These are phyloP conservation scores for Megastigmus dorsalis DNA, from an alignment of 2,888 invertebrate genomes.

Conservation along the genomic window DNA sequence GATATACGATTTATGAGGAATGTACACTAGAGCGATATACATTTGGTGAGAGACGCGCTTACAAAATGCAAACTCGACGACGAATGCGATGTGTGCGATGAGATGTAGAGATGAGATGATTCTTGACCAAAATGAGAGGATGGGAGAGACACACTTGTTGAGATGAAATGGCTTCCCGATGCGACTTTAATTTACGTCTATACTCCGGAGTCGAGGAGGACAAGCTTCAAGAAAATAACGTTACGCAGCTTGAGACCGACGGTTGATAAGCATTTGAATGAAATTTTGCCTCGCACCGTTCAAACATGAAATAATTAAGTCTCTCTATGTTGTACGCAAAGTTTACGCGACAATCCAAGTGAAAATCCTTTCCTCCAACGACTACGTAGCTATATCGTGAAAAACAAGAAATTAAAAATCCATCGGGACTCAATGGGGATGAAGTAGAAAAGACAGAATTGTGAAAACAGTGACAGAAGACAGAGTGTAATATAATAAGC, in stretches of 20 bases:
- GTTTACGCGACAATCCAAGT: too few relatives aligned
- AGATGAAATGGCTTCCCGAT: conserved; percentile 2
- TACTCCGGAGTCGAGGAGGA: too few relatives aligned
- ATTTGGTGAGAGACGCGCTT: conserved; percentile 28
- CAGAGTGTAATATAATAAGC: conserved; percentile 24
- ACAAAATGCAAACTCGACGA: conserved; percentile 38
- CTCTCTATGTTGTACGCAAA: too few relatives aligned
- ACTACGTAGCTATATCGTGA: too few relatives aligned
- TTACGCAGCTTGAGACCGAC: too few relatives aligned
- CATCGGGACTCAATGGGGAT: conserved; percentile 17
- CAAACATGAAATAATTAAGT: too few relatives aligned
- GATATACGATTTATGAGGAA: conserved; percentile 14
- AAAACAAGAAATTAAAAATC: conserved; percentile 22
- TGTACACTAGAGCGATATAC: conserved; percentile 17
- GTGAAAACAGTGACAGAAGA: not conserved
- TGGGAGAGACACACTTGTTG: conserved; percentile 3
- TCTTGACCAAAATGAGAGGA: conserved; percentile 5
- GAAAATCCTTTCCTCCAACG: too few relatives aligned
- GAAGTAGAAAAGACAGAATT: conserved; percentile 8
- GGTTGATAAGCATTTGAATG: too few relatives aligned
- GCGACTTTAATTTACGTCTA: conserved; percentile 8
- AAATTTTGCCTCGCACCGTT: too few relatives aligned
- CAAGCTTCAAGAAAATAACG: too few relatives aligned
- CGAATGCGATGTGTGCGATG: not conserved
- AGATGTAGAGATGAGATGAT: conserved; percentile 3